phyloP scores from a whole-genome alignment of 2,113 vertebrate species.

The Pao palembangensis region DNA sequence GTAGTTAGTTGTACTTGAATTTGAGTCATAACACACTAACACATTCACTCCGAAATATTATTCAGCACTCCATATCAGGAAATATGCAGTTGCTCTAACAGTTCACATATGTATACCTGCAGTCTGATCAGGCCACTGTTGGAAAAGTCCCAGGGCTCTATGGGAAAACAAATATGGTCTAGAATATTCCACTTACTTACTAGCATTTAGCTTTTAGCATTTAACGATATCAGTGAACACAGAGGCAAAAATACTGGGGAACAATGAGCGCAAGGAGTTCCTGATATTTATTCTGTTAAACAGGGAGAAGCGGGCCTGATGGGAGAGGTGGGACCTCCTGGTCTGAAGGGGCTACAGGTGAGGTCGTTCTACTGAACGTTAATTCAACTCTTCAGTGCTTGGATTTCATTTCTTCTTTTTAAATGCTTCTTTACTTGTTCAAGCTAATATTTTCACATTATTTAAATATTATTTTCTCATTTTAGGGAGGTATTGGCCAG shows the following conservation, averaged over 20 bases:
- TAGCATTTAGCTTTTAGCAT: no score
- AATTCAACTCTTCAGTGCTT: background rate
- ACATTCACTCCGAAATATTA: no score
- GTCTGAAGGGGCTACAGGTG: constrained; percentile 75
- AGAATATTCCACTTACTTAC: background rate
- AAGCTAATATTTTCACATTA: background rate
- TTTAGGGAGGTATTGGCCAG: constrained; percentile 67
- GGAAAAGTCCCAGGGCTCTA: background rate
- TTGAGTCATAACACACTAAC: no score
- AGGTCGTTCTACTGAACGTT: constrained; percentile 9
- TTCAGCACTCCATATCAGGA: no score
- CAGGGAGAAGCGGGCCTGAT: constrained; percentile 80
- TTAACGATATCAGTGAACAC: no score
- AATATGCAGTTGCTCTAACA: no score
- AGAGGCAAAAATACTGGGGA: no score
- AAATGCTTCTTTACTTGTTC: background rate
- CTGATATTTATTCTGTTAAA: constrained; percentile 14
- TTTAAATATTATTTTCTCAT: background rate
- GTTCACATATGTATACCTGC: no score
- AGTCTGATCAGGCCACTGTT: background rate
- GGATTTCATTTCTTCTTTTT: background rate
- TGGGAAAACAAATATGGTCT: background rate
- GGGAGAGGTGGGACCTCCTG: constrained; percentile 73
- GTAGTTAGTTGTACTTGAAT: no score
- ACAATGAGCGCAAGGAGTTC: background rate